Evolutionary conservation across 2,888 invertebrate genomes (phyloP), one percentile per base, ranked within the genome.

Genomic region (Oscheius sp.): DNA sequence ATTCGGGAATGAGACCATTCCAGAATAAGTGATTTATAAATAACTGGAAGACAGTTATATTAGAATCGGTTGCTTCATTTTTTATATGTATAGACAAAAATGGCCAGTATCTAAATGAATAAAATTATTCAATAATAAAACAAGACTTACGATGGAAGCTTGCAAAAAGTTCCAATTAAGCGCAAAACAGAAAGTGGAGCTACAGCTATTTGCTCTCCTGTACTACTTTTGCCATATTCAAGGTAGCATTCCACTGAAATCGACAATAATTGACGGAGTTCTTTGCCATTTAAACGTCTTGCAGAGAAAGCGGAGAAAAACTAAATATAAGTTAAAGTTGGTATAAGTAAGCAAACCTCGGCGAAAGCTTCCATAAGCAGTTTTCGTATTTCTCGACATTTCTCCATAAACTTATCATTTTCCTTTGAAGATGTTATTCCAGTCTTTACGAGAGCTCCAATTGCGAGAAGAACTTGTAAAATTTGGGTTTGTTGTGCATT

Each of bases 21-120:
- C 76, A 77, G 6, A 79, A 69, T 18, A 82, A 70, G 6, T 80
- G 78, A 13, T 73, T 75, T 13, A 83, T 72, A 18, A 82, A 68
- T 9, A 78, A 61, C 55, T 79, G 41, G n/a, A 75, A 73, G 3
- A 78, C 29, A 21, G n/a, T 55, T 3, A 55, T n/a, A 9, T 35
- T 21, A 18, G 23, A 12, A 9, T 21, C 43, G 2, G n/a, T 21
- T 23, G 13, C n/a, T 18, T 18, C 21, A 25, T 16, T n/a, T n/a
- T 13, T 41, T n/a, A 70, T 25, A 9, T 43, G 2, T 7, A 70
- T 13, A 2, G 70, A 46, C 13, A 70, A 35, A 6, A 58, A 25
- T 3, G 46, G 45, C 58, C 41, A 70, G 9, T 27, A 25, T 25
- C 70, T 70, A 29, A 49, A 70, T 35, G 35, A 35, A 35, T 9